Conservation (phyloP, 2,888 invertebrate species). For the Idaea dimidiata region DNA sequence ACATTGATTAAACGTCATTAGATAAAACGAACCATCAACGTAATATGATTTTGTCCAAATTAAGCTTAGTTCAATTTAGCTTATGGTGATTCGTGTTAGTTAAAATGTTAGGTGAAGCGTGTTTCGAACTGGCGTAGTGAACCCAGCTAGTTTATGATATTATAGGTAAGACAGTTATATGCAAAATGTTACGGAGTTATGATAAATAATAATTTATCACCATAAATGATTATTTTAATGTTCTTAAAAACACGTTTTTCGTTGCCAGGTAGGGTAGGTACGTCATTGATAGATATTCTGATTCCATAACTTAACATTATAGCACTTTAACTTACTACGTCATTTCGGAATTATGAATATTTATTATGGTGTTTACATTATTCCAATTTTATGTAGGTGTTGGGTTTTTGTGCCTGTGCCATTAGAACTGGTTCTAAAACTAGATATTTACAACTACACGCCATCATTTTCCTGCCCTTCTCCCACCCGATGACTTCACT, state of each 20-base stretch:
- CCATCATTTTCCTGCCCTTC: too few relatives aligned
- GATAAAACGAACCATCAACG: too few relatives aligned
- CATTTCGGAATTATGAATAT: neutral
- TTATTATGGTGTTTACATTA: neutral
- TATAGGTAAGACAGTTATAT: neutral
- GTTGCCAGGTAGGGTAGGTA: neutral
- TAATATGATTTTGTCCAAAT: too few relatives aligned
- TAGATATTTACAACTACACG: neutral
- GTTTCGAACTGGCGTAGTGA: too few relatives aligned
- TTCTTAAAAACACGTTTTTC: neutral
- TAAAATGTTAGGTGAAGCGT: too few relatives aligned
- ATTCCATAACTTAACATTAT: neutral
- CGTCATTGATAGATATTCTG: neutral
- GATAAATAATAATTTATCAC: neutral
- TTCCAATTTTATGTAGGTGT: too few relatives aligned
- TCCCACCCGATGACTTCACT: too few relatives aligned
- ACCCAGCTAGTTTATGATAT: neutral
- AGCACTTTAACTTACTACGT: neutral
- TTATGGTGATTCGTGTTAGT: too few relatives aligned
- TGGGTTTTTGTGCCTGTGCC: too few relatives aligned
- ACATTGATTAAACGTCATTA: too few relatives aligned
- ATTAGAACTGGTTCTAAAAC: neutral
- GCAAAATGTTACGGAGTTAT: neutral
- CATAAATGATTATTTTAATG: neutral
- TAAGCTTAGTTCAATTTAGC: too few relatives aligned